A percentile compares a stretch with the other conserved stretches of the same genome.
These are phyloP conservation scores for Gorsachius magnificus DNA, from an alignment of 2,797 vertebrate species.

Conservation along the genomic window DNA sequence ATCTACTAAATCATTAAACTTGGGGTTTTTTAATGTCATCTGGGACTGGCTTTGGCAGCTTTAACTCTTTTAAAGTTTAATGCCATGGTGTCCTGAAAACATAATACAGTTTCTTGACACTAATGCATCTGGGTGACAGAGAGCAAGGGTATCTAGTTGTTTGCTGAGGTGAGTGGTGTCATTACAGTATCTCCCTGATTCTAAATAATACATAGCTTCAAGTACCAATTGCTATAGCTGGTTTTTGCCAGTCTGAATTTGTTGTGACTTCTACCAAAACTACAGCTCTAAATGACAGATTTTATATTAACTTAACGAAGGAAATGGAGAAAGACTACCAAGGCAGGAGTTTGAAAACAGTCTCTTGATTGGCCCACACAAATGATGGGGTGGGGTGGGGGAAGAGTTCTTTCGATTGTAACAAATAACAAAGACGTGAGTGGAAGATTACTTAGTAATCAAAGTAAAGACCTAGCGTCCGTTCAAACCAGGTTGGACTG, in stretches of 20 bases:
- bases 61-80: constrained; percentile 68
- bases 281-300: neutral
- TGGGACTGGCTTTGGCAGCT: constrained; percentile 42
- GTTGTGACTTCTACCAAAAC: neutral
- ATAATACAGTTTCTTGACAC: constrained; percentile 27
- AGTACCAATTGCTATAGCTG: neutral
- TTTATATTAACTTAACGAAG: neutral
- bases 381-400: neutral
- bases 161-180: constrained; percentile 3
- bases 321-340: neutral
- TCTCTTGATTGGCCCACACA: neutral
- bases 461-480: neutral
- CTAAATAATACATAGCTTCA: constrained; percentile 6
- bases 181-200: neutral
- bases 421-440: neutral
- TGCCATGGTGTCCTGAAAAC: constrained; percentile 45
- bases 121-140: neutral
- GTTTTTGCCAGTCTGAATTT: neutral
- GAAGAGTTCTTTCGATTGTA: neutral
- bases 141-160: constrained; percentile 31
- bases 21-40: neutral
- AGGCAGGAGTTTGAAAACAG: neutral
- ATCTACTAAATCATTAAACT: constrained; percentile 48
- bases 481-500: neutral
- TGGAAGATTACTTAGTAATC: neutral